Base-by-base conservation (phyloP, 2,113 vertebrate species). In the Peromyscus leucopus region DNA sequence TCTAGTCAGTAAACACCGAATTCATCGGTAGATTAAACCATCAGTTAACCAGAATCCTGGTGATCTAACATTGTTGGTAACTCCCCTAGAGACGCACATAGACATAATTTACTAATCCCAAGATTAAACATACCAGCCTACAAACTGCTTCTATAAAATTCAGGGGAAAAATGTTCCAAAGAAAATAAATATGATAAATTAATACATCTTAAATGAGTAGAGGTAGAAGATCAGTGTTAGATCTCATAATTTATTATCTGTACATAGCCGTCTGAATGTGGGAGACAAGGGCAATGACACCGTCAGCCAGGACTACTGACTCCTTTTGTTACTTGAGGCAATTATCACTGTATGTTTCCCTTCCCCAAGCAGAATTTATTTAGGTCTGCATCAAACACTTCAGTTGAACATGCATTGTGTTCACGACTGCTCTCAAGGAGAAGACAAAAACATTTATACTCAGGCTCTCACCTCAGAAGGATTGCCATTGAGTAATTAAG, bases 381-480 rank as follows among this genome's bases (percentile, higher is more conserved):
- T 36, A 57, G 85, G 12, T 86, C 82, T 84, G 89, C 13, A 67
- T 67, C 63, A 78, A 94, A 78, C 55, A 86, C 48, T 93, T 93
- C 33, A 84, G 67, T 28, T 94, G 65, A 93, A 90, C 10, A 78
- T 17, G n/a, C 82, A 19, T 8, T 72, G 7, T 92, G 17, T 87
- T 71, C 69, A 91, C 31, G 19, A 17, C n/a, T 88, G 15, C 46
- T 75, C 7, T 36, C 59, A 72, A 87, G 21, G 22, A 61, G 42
- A 94, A 91, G 86, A 93, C 22, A 84, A 95, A 95, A 71, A 59
- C 21, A 75, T 75, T 91, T 82, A 80, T 88, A 46, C 83, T 83
- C 33, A 67, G 80, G 13, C 67, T 67, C 63, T 83, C 82, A 92
- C 74, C 89, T 92, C 55, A 88, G 61, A 46, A 90, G 69, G n/a